phyloP scores from a whole-genome alignment of 1,140 invertebrate species.

The Gryllus bimaculatus region DNA sequence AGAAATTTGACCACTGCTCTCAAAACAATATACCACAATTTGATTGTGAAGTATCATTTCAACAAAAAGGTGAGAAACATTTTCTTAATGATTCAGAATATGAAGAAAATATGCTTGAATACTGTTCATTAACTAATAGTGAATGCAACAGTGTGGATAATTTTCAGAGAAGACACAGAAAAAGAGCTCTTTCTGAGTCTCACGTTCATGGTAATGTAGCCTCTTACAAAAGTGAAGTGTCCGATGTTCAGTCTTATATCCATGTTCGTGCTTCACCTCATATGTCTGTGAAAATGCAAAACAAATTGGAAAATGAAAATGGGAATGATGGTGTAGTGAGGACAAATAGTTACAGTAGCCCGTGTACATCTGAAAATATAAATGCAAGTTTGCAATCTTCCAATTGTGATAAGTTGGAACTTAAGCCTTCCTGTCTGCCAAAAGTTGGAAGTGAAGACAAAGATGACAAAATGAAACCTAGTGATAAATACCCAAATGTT shows the following conservation, averaged over 20 bases:
- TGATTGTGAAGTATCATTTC: background rate
- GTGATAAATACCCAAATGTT: slow-evolving; percentile 12
- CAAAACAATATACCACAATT: background rate
- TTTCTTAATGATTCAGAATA: too few relatives aligned
- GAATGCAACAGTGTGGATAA: slow-evolving; percentile 15
- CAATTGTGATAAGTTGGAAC: too few relatives aligned
- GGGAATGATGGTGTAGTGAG: background rate
- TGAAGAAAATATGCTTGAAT: too few relatives aligned
- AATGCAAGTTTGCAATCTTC: too few relatives aligned
- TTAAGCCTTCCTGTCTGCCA: too few relatives aligned
- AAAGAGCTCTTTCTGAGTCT: slow-evolving; percentile 45
- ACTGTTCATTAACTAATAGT: background rate
- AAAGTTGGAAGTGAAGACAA: slow-evolving; percentile 27
- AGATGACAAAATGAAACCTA: slow-evolving; percentile 35
- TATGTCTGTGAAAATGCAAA: background rate
- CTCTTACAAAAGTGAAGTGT: slow-evolving; percentile 52
- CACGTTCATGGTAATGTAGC: slow-evolving; percentile 49
- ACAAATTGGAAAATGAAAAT: background rate
- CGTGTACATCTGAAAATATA: background rate
- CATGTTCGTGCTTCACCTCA: slow-evolving; percentile 30
- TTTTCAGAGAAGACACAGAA: slow-evolving; percentile 28
- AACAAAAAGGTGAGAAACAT: too few relatives aligned
- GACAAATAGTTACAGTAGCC: background rate
- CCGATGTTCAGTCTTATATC: slow-evolving; percentile 42
- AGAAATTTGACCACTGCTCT: background rate